Evolutionary conservation across 2,113 vertebrate genomes (phyloP).

Genomic region (Ranitomeya variabilis): DNA sequence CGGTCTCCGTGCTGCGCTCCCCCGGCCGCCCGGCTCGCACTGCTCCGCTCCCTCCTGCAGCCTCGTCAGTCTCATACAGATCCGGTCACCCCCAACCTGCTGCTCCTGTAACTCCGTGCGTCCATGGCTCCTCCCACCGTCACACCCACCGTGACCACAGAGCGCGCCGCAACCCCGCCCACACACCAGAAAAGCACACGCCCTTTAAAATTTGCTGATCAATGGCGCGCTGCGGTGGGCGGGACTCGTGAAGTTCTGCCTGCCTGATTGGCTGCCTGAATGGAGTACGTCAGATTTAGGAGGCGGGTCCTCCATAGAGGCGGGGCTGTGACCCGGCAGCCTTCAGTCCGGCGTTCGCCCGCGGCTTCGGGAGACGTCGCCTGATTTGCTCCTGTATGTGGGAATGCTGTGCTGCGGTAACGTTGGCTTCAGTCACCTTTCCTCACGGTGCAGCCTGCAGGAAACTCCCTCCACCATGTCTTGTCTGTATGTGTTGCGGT

Average conservation of each 20-base stretch:
- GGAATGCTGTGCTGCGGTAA: too few species aligned
- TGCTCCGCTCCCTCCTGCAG: neutral
- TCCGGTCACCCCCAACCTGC: slow-evolving; percentile 40
- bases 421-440: too few species aligned
- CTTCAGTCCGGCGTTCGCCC: neutral
- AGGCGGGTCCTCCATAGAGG: neutral
- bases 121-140: neutral
- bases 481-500: too few species aligned
- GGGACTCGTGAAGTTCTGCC: slow-evolving; percentile 31
- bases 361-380: neutral
- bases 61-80: neutral
- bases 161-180: neutral
- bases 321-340: neutral
- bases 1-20: neutral
- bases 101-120: slow-evolving; percentile 39
- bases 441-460: too few species aligned
- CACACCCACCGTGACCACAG: slow-evolving; percentile 41
- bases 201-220: neutral
- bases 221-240: neutral
- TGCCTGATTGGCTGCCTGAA: slow-evolving; percentile 1
- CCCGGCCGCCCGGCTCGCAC: neutral
- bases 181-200: neutral
- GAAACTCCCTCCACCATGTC: too few species aligned
- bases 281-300: neutral
- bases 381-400: neutral